Percentiles rank a stretch among this genome's conserved stretches.
Conservation (phyloP, 2,113 vertebrate genomes). For the Xiphophorus maculatus region DNA sequence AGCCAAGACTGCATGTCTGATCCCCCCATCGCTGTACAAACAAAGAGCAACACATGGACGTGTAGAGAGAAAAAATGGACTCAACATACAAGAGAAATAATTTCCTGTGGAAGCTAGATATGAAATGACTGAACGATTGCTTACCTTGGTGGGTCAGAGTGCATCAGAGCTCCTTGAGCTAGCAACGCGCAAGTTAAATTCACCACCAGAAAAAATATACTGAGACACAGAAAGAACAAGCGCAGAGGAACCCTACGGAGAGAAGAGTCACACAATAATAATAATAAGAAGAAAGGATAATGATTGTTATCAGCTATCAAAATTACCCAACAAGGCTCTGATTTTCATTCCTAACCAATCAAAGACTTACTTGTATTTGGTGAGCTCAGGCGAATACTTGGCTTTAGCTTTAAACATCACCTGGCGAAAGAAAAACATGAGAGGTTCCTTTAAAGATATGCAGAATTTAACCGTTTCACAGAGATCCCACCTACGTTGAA, state of each 20-base stretch:
- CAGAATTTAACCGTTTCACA: neutral
- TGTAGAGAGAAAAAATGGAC: neutral
- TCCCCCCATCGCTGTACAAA: constrained; percentile 71
- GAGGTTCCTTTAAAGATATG: neutral
- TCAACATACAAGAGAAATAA: neutral
- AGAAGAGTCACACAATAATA: neutral
- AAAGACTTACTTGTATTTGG: constrained; percentile 92
- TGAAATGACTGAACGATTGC: neutral
- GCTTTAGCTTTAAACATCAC: constrained; percentile 95
- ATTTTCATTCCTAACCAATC: neutral
- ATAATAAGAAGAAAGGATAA: neutral
- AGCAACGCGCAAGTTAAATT: constrained; percentile 92
- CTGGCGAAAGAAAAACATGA: constrained; percentile 64
- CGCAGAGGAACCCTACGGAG: constrained; percentile 85
- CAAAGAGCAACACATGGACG: too few species aligned
- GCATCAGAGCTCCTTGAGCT: constrained; percentile 79
- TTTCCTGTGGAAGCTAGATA: neutral
- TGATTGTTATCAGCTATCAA: too few species aligned
- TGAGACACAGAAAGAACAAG: constrained; percentile 86
- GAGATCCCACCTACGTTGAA: neutral
- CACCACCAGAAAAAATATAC: constrained; percentile 90
- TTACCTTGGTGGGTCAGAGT: constrained; percentile 65
- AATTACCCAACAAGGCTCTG: neutral
- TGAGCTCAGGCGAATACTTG: constrained; percentile 94
- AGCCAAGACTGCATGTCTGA: constrained; percentile 85